A percentile compares a stretch with the other conserved stretches of the same genome.
phyloP scores from a whole-genome alignment of 2,888 invertebrate species.

The Glaucopsyche alexis region DNA sequence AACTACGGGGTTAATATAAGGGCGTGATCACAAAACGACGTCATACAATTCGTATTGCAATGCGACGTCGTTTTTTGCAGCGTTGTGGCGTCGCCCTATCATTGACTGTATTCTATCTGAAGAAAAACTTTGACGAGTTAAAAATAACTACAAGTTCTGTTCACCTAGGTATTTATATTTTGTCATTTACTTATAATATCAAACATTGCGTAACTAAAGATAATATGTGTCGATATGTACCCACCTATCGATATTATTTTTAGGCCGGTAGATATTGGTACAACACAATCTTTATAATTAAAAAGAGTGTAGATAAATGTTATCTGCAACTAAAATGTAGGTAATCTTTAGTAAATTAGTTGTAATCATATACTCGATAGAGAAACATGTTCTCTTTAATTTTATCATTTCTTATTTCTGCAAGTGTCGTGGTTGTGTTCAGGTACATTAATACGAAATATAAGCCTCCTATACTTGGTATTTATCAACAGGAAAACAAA shows the following conservation, averaged over 20 bases:
- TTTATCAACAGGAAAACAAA: conserved; percentile 75
- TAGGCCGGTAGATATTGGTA: not conserved
- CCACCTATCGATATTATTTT: no score
- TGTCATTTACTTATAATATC: not conserved
- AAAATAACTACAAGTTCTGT: no score
- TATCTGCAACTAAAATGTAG: not conserved
- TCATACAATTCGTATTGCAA: no score
- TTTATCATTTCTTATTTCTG: conserved; percentile 50
- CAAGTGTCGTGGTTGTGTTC: conserved; percentile 53
- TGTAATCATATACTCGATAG: not conserved
- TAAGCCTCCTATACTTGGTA: conserved; percentile 67
- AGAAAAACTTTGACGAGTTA: no score
- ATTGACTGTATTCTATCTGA: no score
- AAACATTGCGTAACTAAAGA: not conserved
- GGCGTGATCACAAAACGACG: no score
- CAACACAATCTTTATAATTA: not conserved
- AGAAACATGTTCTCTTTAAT: conserved; percentile 51
- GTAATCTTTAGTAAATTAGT: conserved; percentile 22
- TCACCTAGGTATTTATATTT: no score
- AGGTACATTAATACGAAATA: conserved; percentile 56
- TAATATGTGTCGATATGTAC: not conserved
- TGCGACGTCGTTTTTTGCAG: no score
- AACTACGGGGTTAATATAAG: no score
- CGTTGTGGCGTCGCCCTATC: no score
- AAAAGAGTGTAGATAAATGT: conserved; percentile 11